Percentiles rank a stretch among this genome's conserved stretches.
These are phyloP conservation scores for Atopsyche davidsoni DNA, from an alignment of 1,140 invertebrate species.

Conservation along the genomic window DNA sequence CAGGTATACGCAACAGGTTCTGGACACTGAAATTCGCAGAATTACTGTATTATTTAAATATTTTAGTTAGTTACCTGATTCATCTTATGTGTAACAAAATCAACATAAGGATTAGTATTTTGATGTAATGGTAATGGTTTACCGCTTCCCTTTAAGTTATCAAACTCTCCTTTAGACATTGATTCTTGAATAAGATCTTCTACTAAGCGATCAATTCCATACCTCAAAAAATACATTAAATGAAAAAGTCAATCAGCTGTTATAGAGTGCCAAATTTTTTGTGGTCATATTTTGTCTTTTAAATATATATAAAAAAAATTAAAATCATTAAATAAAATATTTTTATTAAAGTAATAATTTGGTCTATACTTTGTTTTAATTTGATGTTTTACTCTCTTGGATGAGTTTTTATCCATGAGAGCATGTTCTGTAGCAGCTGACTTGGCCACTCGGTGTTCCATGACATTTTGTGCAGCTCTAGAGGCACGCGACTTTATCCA, in stretches of 20 bases:
- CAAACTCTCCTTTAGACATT: conserved; percentile 83
- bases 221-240: conserved; percentile 41
- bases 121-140: conserved; percentile 67
- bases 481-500: conserved; percentile 62
- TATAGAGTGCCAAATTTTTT: no score
- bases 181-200: conserved; percentile 88
- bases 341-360: neutral
- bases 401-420: conserved; percentile 59
- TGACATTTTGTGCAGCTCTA: conserved; percentile 67
- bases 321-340: neutral
- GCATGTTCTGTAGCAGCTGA: conserved; percentile 59
- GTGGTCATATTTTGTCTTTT: no score
- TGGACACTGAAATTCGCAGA: no score
- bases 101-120: conserved; percentile 75
- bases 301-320: conserved; percentile 24
- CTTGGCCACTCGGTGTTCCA: conserved; percentile 67
- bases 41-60: no score
- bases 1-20: no score
- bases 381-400: conserved; percentile 54
- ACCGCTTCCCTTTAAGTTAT: conserved; percentile 71
- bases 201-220: conserved; percentile 79
- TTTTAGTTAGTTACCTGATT: conserved; percentile 61
- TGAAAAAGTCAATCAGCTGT: no score
- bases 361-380: conserved; percentile 62
- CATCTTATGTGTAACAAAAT: conserved; percentile 81